These are phyloP conservation scores for Ochropleura leucogaster DNA, from an alignment of 2,888 invertebrate species.

Conservation along the genomic window DNA sequence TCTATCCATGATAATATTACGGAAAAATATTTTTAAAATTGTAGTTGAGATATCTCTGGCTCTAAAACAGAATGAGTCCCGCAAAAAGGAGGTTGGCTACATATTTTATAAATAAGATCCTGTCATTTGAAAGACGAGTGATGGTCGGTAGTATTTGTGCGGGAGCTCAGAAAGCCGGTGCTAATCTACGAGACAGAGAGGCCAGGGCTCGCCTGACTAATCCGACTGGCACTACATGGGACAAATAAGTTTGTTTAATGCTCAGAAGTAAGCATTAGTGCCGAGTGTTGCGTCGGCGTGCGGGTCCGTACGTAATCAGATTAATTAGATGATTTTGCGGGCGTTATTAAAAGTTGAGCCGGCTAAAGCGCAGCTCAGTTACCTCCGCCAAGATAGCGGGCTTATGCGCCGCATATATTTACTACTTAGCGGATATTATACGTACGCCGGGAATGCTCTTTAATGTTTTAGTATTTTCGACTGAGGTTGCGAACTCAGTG, in stretches of 20 bases:
- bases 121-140: constrained; percentile 71
- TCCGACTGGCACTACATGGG: constrained; percentile 82
- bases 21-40: constrained; percentile 3
- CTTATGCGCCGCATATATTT: constrained; percentile 84
- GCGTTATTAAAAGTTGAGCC: constrained; percentile 90
- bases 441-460: constrained; percentile 87
- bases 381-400: constrained; percentile 87
- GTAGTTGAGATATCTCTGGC: constrained; percentile 2
- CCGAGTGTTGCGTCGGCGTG: constrained; percentile 82
- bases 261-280: constrained; percentile 85
- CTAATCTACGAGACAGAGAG: constrained; percentile 74
- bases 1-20: neutral
- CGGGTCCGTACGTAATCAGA: constrained; percentile 86
- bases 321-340: constrained; percentile 89
- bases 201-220: constrained; percentile 76
- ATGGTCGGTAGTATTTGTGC: constrained; percentile 71
- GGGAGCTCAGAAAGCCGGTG: constrained; percentile 68
- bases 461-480: constrained; percentile 90
- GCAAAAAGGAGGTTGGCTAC: constrained; percentile 6
- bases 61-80: constrained; percentile 7
- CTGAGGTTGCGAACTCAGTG: constrained; percentile 89
- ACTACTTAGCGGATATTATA: constrained; percentile 89
- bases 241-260: constrained; percentile 86
- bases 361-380: constrained; percentile 85
- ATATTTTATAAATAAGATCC: constrained; percentile 43